These are phyloP conservation scores for Archocentrus centrarchus DNA, from an alignment of 2,113 vertebrate genomes.

Conservation along the genomic window DNA sequence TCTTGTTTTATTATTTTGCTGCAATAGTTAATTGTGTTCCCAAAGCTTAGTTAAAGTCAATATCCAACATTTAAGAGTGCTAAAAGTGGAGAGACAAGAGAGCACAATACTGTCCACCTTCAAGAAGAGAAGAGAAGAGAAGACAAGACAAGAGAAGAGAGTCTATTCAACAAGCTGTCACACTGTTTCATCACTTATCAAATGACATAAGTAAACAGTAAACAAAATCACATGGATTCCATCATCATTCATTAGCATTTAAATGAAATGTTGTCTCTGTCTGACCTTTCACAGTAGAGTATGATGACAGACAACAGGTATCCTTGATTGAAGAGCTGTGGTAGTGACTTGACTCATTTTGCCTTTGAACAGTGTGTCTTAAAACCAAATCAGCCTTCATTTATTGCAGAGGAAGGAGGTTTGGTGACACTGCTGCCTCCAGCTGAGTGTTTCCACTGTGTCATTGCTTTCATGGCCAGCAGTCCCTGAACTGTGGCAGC, in stretches of 20 bases:
- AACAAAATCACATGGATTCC: neutral
- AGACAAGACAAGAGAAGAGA: neutral
- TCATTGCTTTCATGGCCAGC: conserved; percentile 4
- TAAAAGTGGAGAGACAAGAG: neutral
- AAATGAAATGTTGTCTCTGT: neutral
- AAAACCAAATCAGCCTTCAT: conserved; percentile 1
- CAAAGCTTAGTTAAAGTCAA: neutral
- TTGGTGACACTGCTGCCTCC: conserved; percentile 17
- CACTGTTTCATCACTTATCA: neutral
- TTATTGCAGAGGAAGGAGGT: neutral
- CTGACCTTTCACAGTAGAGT: conserved; percentile 13
- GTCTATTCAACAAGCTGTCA: neutral
- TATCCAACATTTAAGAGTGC: neutral
- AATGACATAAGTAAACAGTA: neutral
- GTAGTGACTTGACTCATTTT: neutral
- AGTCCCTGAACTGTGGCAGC: conserved; percentile 26
- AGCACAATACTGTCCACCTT: neutral
- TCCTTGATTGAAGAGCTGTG: neutral
- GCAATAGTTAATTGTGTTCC: neutral
- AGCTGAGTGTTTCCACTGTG: conserved; percentile 16
- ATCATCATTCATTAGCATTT: neutral
- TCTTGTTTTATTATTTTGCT: neutral
- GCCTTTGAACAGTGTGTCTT: neutral
- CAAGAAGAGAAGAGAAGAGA: neutral
- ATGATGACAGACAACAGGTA: neutral